A percentile compares a stretch with the other conserved stretches of the same genome.
phyloP scores from a whole-genome alignment of 2,888 invertebrate species.

The Entomobrya multifasciata region DNA sequence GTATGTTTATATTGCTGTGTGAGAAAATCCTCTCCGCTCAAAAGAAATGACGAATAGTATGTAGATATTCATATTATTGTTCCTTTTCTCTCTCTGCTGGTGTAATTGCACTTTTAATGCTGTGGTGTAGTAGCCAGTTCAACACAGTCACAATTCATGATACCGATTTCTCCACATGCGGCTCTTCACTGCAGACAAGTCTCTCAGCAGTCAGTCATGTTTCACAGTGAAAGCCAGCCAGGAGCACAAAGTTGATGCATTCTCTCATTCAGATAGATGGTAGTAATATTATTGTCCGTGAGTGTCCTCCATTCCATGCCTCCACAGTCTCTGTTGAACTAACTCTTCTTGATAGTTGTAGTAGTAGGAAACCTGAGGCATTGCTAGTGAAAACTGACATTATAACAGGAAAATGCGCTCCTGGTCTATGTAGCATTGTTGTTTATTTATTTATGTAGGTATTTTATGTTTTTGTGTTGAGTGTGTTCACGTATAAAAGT shows the following conservation, averaged over 20 bases:
- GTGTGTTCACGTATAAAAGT: background rate
- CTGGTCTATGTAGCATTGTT: no score
- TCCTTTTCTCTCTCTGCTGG: background rate
- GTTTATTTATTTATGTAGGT: no score
- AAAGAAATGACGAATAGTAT: slow-evolving; percentile 2
- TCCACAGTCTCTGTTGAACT: no score
- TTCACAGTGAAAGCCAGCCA: slow-evolving; percentile 11
- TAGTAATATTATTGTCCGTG: background rate
- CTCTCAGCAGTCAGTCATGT: slow-evolving; percentile 22
- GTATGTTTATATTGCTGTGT: background rate
- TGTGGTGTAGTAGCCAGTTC: background rate
- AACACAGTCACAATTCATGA: background rate
- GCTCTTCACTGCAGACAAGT: background rate
- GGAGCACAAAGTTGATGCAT: background rate
- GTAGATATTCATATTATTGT: background rate
- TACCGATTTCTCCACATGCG: background rate
- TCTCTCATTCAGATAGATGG: background rate
- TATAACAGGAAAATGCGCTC: no score
- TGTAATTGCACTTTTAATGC: slow-evolving; percentile 37
- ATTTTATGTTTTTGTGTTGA: no score
- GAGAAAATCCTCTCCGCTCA: slow-evolving; percentile 36
- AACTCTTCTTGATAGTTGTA: no score
- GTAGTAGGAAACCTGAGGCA: slow-evolving; percentile 17
- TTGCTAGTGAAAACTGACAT: slow-evolving; percentile 4
- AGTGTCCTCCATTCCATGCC: slow-evolving; percentile 4